Base-by-base conservation (phyloP, 2,888 invertebrate genomes). In the Gymnoscelis rufifasciata region DNA sequence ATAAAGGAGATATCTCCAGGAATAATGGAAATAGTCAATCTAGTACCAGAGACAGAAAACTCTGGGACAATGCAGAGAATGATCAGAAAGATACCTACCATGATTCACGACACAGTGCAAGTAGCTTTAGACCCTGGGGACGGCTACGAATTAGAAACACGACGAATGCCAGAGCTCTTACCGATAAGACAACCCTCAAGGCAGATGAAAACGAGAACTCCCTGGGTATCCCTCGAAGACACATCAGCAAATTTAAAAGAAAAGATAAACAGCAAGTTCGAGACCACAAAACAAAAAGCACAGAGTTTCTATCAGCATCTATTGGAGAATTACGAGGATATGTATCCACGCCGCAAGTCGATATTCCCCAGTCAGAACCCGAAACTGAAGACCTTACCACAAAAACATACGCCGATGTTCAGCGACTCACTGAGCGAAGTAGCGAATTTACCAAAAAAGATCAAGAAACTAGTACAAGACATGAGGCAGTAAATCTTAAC, bases 1-100 rank as follows among this genome's bases (percentile, higher is more conserved):
- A 55, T 88, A 60, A 83, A 71, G 51, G 87, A 87, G 45, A 82
- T 88, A 61, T 83, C 88, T 28, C 88, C 88, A 13, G 84, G 87
- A 28, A 79, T 88, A 39, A 76, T 80, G 66, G 88, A 88, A 56
- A 75, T 88, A 60, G 77, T 84, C 62, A 86, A 83, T 52, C 72
- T 82, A 43, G 64, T 88, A 38, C 88, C 88, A 24, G 72, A 78
- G 43, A 52, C 71, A 43, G 68, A 82, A 47, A 72, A 64, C 52
- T 67, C 64, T 52, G 66, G 49, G 43, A 76, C 83, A n/a, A 64
- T 84, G 40, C 78, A 79, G 54, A 72, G 72, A 46, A 73, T 78
- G 36, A 81, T 87, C 71, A 79, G 67, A 62, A 81, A 71, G 44
- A 74, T 88, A 49, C 88, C 88, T 1, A 63, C 72, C 47, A 74